Conservation (phyloP, 2,113 vertebrate genomes). For the Papio anubis region DNA sequence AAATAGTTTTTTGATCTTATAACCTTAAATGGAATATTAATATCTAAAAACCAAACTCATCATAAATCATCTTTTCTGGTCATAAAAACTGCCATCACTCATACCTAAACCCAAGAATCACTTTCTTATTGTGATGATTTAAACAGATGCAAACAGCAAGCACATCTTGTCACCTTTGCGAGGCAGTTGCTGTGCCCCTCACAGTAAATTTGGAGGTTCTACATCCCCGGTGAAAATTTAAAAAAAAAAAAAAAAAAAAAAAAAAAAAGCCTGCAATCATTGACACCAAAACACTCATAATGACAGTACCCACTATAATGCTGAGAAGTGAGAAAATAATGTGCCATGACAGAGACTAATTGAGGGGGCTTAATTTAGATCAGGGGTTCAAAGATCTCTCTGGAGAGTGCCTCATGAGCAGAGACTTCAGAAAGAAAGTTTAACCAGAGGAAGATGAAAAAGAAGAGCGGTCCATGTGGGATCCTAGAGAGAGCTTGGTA, state of each 20-base stretch:
- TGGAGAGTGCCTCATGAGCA: not conserved
- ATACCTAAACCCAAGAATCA: no score
- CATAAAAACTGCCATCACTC: not conserved
- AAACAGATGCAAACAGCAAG: no score
- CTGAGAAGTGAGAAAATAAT: not conserved
- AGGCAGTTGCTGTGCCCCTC: no score
- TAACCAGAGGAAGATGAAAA: not conserved
- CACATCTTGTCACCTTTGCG: no score
- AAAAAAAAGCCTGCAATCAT: no score
- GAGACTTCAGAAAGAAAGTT: not conserved
- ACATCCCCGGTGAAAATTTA: no score
- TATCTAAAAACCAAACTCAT: not conserved
- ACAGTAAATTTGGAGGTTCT: no score
- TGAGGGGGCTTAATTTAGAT: not conserved
- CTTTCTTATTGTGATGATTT: no score
- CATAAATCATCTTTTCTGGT: not conserved
- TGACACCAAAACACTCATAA: not conserved
- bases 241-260: no score
- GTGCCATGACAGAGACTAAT: not conserved
- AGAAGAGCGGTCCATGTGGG: not conserved
- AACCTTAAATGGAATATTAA: not conserved
- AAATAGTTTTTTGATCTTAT: not conserved
- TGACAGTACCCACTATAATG: not conserved
- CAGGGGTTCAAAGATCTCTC: not conserved
- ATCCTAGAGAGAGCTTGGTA: not conserved